These are phyloP conservation scores for Epinephelus coioides DNA, from an alignment of 2,797 vertebrate genomes.

Conservation along the genomic window DNA sequence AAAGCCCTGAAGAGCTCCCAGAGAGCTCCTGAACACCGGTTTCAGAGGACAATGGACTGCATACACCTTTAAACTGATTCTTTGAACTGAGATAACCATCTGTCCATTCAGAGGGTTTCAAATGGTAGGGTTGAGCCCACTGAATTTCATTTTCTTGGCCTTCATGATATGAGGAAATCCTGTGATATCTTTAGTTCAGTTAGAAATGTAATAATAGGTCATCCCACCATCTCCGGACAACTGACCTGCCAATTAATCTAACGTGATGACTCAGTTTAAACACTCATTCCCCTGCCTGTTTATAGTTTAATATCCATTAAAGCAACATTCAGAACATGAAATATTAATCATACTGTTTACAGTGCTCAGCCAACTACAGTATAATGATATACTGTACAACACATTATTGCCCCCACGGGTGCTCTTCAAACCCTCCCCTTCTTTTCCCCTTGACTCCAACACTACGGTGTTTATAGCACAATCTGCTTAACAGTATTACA, in stretches of 20 bases:
- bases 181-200: slow-evolving; percentile 19
- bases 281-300: slow-evolving; percentile 43
- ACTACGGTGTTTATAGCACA: slow-evolving; percentile 62
- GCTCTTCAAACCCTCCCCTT: slow-evolving; percentile 52
- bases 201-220: slow-evolving; percentile 51
- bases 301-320: slow-evolving; percentile 73
- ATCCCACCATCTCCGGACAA: slow-evolving; percentile 46
- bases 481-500: slow-evolving; percentile 66
- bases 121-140: slow-evolving; percentile 8
- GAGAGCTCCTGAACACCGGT: slow-evolving; percentile 28
- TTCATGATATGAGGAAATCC: slow-evolving; percentile 37
- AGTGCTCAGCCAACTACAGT: slow-evolving; percentile 60
- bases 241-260: slow-evolving; percentile 58
- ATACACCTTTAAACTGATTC: slow-evolving; percentile 41
- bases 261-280: slow-evolving; percentile 59
- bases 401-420: slow-evolving; percentile 67
- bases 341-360: slow-evolving; percentile 75
- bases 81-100: slow-evolving; percentile 60
- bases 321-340: slow-evolving; percentile 65
- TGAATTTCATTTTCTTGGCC: slow-evolving; percentile 48
- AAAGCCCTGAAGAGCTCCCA: slow-evolving; percentile 24
- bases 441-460: slow-evolving; percentile 57
- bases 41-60: slow-evolving; percentile 50
- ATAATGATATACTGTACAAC: slow-evolving; percentile 68
- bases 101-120: slow-evolving; percentile 49